These are phyloP conservation scores for Hypomecis punctinalis DNA, from an alignment of 2,888 invertebrate species.

Conservation along the genomic window DNA sequence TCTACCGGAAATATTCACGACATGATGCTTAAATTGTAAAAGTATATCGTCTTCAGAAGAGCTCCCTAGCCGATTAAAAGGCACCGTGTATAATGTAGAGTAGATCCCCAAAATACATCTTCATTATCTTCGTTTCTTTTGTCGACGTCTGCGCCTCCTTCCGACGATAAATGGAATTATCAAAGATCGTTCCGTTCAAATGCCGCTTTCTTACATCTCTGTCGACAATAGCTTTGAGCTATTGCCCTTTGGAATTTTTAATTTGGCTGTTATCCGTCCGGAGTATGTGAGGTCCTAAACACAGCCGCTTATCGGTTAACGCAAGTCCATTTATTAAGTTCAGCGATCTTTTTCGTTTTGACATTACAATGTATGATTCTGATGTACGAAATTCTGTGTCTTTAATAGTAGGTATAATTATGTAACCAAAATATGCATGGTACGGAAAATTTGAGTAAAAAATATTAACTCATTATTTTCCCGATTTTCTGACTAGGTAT, in stretches of 20 bases:
- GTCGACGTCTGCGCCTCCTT: constrained; percentile 1
- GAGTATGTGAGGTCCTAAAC: constrained; percentile 22
- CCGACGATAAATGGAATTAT: constrained; percentile 22
- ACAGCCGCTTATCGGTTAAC: background rate
- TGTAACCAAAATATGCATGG: background rate
- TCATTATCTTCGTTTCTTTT: constrained; percentile 6
- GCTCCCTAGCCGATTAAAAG: too few species aligned
- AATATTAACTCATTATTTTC: too few species aligned
- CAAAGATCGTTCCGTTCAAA: constrained; percentile 21
- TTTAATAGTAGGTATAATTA: too few species aligned
- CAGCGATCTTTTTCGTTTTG: background rate
- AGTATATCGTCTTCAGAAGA: too few species aligned
- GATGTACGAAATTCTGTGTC: too few species aligned
- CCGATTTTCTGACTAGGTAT: too few species aligned
- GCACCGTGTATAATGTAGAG: background rate
- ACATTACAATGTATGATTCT: background rate
- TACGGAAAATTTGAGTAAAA: too few species aligned
- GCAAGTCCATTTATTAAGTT: background rate
- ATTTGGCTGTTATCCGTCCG: constrained; percentile 32
- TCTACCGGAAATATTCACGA: too few species aligned
- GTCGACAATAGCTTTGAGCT: constrained; percentile 33
- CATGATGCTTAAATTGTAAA: too few species aligned
- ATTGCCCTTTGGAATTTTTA: constrained; percentile 41
- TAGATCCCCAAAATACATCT: background rate
- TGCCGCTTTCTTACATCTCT: constrained; percentile 19